Evolutionary conservation across 2,113 vertebrate species (phyloP).

Genomic region (Nyctereutes procyonoides): DNA sequence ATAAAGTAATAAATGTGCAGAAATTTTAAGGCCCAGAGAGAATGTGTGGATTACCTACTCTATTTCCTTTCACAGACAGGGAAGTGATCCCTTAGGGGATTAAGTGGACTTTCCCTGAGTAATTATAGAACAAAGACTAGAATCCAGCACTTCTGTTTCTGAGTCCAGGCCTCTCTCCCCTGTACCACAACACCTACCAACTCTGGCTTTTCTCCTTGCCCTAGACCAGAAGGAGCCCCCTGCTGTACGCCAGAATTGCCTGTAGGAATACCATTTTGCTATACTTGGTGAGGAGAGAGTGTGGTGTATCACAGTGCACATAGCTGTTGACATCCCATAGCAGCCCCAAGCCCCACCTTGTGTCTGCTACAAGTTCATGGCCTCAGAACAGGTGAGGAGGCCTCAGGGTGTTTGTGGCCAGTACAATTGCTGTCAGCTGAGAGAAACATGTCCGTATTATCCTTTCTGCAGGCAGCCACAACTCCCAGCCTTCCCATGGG

Average conservation of each 20-base stretch:
- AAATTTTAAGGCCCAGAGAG: background rate
- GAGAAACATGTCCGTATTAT: background rate
- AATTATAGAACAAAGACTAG: slow-evolving; percentile 1
- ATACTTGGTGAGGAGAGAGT: too few relatives aligned
- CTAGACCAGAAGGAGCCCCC: background rate
- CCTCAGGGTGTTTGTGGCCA: background rate
- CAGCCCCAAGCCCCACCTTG: too few relatives aligned
- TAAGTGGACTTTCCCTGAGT: background rate
- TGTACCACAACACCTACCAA: background rate
- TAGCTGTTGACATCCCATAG: too few relatives aligned
- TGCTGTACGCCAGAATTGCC: background rate
- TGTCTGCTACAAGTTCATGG: background rate
- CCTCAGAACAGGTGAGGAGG: background rate
- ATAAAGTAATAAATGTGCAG: background rate
- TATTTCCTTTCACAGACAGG: background rate
- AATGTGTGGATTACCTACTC: background rate
- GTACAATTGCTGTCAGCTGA: background rate
- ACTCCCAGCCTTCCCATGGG: background rate
- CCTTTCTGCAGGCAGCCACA: slow-evolving; percentile 1
- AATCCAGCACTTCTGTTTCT: background rate
- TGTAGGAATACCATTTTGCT: background rate
- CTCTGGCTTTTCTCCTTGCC: background rate
- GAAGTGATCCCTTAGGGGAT: background rate
- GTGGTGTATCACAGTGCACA: background rate
- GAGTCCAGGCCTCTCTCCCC: background rate